Evolutionary conservation across 2,113 vertebrate genomes (phyloP).

Genomic region (Labrus mixtus): DNA sequence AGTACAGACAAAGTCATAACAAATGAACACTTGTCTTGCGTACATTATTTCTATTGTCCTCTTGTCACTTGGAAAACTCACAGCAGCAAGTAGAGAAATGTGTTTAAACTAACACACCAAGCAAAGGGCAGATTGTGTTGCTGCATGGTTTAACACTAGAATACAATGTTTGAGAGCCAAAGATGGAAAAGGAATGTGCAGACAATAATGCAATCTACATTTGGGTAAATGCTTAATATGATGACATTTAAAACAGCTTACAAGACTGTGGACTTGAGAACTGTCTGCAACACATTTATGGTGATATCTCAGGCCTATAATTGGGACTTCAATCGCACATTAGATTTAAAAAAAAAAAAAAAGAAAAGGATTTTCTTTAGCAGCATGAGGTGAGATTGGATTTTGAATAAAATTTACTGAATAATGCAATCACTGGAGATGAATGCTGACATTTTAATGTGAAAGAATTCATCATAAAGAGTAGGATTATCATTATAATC

Average conservation of each 20-base stretch:
- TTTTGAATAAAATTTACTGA: constrained; percentile 17
- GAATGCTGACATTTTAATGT: too few species aligned
- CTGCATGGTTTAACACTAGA: too few species aligned
- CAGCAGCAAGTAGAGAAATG: background rate
- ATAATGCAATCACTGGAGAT: constrained; percentile 4
- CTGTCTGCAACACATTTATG: background rate
- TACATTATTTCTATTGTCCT: background rate
- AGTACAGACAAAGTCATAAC: constrained; percentile 31
- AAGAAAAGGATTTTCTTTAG: background rate
- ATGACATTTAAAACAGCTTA: background rate
- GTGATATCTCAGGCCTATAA: too few species aligned
- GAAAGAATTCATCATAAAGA: background rate
- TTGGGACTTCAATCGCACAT: background rate
- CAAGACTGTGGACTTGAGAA: background rate
- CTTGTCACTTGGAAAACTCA: constrained; percentile 13
- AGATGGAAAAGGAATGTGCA: background rate
- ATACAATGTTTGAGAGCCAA: too few species aligned
- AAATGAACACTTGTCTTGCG: background rate
- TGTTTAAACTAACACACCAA: background rate
- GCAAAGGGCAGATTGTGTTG: too few species aligned
- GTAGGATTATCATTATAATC: too few species aligned
- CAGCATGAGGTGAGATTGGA: constrained; percentile 1
- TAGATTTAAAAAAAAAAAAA: background rate
- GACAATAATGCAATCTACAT: background rate
- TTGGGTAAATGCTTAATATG: too few species aligned